A percentile compares a stretch with the other conserved stretches of the same genome.
Conservation (phyloP, 1,140 invertebrate genomes). For the Euglossa dilemma region DNA sequence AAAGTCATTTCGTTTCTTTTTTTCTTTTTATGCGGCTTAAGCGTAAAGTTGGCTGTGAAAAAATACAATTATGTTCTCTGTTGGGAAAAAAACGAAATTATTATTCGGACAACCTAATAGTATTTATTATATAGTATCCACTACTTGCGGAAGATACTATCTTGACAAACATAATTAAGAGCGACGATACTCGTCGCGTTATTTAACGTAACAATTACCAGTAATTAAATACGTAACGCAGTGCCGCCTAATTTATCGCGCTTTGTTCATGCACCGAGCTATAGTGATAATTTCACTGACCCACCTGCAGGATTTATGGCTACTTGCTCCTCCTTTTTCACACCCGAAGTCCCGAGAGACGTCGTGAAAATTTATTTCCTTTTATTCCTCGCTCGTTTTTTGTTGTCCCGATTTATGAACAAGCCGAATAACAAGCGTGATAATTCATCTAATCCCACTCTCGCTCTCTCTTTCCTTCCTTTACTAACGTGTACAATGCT, state of each 20-base stretch:
- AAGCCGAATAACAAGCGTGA: conserved; percentile 21
- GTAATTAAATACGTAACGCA: neutral
- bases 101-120: too few relatives aligned
- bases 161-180: neutral
- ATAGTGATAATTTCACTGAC: conserved; percentile 15
- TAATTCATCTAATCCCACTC: neutral
- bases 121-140: too few relatives aligned
- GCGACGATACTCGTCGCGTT: too few relatives aligned
- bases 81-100: too few relatives aligned
- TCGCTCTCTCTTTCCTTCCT: neutral
- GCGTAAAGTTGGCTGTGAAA: too few relatives aligned
- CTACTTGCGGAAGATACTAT: too few relatives aligned
- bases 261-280: neutral
- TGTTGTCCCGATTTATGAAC: conserved; percentile 23
- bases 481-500: neutral
- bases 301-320: neutral
- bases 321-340: conserved; percentile 2
- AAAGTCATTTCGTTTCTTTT: too few relatives aligned
- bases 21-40: too few relatives aligned
- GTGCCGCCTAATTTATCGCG: neutral
- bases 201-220: neutral
- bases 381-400: conserved; percentile 14
- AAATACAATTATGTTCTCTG: too few relatives aligned
- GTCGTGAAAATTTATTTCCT: conserved; percentile 25
- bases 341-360: neutral